Evolutionary conservation across 2,888 invertebrate genomes (phyloP), one percentile per base, ranked within the genome.

Genomic region (Rhorus exstirpatorius): DNA sequence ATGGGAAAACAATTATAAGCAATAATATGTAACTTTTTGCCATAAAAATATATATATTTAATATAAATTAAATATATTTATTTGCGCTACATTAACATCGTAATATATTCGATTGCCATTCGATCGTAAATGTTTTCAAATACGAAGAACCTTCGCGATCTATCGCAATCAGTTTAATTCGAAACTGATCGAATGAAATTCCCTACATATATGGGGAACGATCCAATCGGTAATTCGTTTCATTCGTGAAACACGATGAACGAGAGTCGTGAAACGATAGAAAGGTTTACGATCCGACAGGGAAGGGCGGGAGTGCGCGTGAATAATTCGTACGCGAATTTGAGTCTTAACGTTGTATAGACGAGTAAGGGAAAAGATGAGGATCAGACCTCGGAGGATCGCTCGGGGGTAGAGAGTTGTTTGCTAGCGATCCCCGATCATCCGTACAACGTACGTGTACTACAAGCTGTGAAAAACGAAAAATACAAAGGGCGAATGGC

Each of bases 401-500:
- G 31, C 17, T 26, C 4, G 12, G 21, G 71, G 46, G 8, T 19
- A 21, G 19, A 35, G 12, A 21, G 55, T 31, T 12, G 35, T 10
- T 12, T 17, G 10, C n/a, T 21, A n/a, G 19, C 51, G 53, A 53
- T 38, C 12, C 53, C 46, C 38, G 12, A 55, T 49, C 38, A 60
- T 60, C 35, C 51, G 68, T 74, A 65, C 38, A 26, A 6, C 19
- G 44, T 38, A n/a, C 41, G 46, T 38, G 49, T 65, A 58, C 67
- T 58, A 76, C 70, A 67, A 55, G 70, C 44, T 49, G 49, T 7
- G 38, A 38, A 41, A 60, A 76, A 76, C 46, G 6, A 67, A 61
- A 63, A 60, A 10, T 53, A 38, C 12, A 53, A 19, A 71, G 14
- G 46, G 71, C 35, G n/a, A 49, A 77, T 65, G 3, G 46, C 38